Percentiles rank a stretch among this genome's conserved stretches.
phyloP scores from a whole-genome alignment of 2,113 vertebrate species.

The Entomyzon cyanotis region DNA sequence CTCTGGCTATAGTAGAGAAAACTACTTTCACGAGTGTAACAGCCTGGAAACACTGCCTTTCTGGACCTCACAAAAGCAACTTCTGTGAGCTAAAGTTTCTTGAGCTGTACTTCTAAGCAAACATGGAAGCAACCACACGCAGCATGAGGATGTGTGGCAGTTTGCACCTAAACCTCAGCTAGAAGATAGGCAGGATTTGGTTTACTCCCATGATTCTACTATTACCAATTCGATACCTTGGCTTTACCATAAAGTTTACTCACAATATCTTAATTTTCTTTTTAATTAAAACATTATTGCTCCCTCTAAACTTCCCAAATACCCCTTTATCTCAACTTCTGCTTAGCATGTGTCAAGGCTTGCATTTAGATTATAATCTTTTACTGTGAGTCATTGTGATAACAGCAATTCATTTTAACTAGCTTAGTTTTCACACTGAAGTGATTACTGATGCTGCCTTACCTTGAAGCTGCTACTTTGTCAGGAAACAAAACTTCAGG shows the following conservation, averaged over 20 bases:
- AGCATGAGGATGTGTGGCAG: not conserved
- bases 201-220: not conserved
- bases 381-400: not conserved
- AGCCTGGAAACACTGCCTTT: not conserved
- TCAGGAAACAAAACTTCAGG: not conserved
- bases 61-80: not conserved
- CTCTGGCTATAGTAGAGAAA: not conserved
- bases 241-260: not conserved
- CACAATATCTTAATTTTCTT: not conserved
- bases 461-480: not conserved
- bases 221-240: not conserved
- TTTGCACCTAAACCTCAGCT: not conserved
- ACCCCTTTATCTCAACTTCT: not conserved
- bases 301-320: not conserved
- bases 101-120: not conserved
- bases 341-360: not conserved
- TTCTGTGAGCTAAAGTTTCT: not conserved
- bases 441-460: not conserved
- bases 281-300: not conserved
- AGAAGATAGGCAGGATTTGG: not conserved
- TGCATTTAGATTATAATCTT: not conserved
- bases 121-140: not conserved
- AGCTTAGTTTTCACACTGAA: not conserved
- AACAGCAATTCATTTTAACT: not conserved
- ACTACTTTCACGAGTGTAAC: not conserved